Evolutionary conservation across 2,888 invertebrate species (phyloP).

Genomic region (Agrotis clavis): DNA sequence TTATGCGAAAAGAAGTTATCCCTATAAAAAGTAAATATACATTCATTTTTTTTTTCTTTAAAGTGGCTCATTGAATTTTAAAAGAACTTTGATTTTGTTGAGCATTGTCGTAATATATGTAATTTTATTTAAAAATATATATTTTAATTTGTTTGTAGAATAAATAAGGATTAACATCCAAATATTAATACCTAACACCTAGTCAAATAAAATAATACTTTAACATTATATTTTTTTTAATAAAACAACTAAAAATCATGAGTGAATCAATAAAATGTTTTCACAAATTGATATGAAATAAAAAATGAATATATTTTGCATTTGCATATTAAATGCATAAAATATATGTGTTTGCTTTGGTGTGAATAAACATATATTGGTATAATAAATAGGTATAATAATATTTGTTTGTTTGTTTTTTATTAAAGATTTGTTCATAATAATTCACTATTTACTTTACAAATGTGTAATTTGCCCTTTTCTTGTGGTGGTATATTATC

Average conservation of each 20-base stretch:
- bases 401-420: slow-evolving; percentile 10
- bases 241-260: slow-evolving; percentile 4
- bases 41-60: no score
- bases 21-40: no score
- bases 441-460: no score
- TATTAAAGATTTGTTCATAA: no score
- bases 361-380: background rate
- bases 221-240: slow-evolving; percentile 15
- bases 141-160: no score
- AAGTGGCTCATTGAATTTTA: background rate
- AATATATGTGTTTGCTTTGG: slow-evolving; percentile 35
- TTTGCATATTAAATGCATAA: slow-evolving; percentile 39
- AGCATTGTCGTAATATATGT: no score
- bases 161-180: background rate
- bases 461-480: no score
- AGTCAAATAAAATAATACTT: background rate
- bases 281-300: slow-evolving; percentile 47
- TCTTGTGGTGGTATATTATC: no score
- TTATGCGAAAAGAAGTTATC: no score
- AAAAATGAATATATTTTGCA: slow-evolving; percentile 36
- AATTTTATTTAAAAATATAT: no score
- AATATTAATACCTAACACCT: background rate
- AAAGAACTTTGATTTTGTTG: background rate
- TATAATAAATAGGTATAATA: no score
- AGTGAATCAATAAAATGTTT: slow-evolving; percentile 45